These are phyloP conservation scores for Spea multiplicata DNA, from an alignment of 2,113 vertebrate genomes.

Conservation along the genomic window DNA sequence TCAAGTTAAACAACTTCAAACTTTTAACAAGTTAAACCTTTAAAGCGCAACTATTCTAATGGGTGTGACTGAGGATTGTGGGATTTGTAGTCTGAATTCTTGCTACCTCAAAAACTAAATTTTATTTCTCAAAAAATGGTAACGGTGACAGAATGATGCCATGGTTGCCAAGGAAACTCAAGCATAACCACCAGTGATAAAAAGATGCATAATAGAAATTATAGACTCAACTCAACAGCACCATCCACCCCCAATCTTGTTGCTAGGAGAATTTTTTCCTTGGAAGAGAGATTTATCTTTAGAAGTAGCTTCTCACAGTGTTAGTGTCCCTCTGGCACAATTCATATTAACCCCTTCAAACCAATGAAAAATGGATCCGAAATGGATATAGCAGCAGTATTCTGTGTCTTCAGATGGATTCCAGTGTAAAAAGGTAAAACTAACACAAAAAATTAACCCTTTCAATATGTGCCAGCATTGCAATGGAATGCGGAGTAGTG, in stretches of 20 bases:
- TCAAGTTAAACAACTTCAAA: too few relatives aligned
- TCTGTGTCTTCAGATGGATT: background rate
- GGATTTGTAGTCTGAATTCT: too few relatives aligned
- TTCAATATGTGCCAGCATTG: too few relatives aligned
- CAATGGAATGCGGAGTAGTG: too few relatives aligned
- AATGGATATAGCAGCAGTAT: background rate
- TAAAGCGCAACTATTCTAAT: too few relatives aligned
- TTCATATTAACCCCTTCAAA: background rate
- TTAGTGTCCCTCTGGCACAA: background rate
- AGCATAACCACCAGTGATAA: background rate
- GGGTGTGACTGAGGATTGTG: too few relatives aligned
- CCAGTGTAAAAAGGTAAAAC: too few relatives aligned
- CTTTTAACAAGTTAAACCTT: too few relatives aligned
- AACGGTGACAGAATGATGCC: background rate
- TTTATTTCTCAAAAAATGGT: too few relatives aligned
- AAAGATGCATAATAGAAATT: background rate
- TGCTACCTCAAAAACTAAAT: too few relatives aligned
- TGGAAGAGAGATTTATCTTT: constrained; percentile 2
- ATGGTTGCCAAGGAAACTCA: background rate
- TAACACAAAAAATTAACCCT: too few relatives aligned
- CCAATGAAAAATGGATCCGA: background rate
- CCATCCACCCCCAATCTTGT: background rate
- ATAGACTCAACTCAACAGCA: background rate
- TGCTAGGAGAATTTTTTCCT: background rate
- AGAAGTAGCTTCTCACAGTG: background rate